Evolutionary conservation across 2,113 vertebrate species (phyloP), one percentile per base, ranked within the genome.

Genomic region (Cichladusa arquata): DNA sequence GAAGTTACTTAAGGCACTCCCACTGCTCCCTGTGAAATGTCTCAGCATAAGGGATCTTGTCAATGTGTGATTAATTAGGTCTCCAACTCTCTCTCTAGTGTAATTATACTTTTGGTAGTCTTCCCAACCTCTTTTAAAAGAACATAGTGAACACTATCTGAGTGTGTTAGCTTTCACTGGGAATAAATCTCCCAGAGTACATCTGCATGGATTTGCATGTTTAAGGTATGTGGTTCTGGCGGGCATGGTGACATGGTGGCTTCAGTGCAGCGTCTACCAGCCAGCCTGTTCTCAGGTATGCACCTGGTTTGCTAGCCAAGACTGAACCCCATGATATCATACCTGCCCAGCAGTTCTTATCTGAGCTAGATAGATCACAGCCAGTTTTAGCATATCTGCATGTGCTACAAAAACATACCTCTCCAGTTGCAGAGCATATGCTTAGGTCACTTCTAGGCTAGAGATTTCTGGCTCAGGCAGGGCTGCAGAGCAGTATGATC

Each of bases 31-130:
- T 92, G 61, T 60, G 64, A 92, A 94, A 91, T 36, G 42, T 93
- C 74, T 94, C 92, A 86, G 74, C 78, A 50, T 50, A 82, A 82
- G 66, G 42, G 38, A 83, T 42, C 81, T 88, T 92, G 82, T 93
- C 90, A 93, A 69, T 62, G 34, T 88, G 85, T 83, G 85, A 93
- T 91, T 94, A 96, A 96, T 83, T 91, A 93, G 92, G 54, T 90
- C 67, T 95, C 74, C 81, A 73, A 31, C 23, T 70, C 50, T 72
- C 38, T 89, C 34, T 91, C 38, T 61, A 58, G 34, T 94, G 88
- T 95, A 90, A 95, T 94, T 97, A 86, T 40, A 70, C 67, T 91
- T 95, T 47, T 80, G 87, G 74, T 93, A 79, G 53, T 80, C 73
- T 90, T 95, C 64, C 76, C 90, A 83, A 24, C 18, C 9, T 58